phyloP scores from a whole-genome alignment of 1,140 invertebrate genomes.

The Carposina sasakii region DNA sequence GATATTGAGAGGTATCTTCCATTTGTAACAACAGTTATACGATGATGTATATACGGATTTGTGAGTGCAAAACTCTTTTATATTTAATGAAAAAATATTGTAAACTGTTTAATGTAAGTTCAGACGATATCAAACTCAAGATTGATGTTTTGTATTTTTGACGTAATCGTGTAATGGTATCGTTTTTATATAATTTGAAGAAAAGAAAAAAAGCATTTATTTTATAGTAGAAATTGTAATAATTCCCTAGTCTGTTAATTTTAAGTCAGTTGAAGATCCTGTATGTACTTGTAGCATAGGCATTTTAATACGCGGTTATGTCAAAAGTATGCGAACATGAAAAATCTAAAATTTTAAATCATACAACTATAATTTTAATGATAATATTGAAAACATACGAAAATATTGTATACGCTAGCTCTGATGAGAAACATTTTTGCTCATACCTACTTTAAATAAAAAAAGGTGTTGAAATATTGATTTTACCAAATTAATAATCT shows the following conservation, averaged over 20 bases:
- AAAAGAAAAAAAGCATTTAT: no score
- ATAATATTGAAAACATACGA: conserved; percentile 60
- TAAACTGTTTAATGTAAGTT: conserved; percentile 65
- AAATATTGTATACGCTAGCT: conserved; percentile 73
- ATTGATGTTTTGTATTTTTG: no score
- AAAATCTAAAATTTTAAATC: conserved; percentile 44
- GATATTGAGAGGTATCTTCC: conserved; percentile 56
- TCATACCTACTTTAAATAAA: conserved; percentile 67
- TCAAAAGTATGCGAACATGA: no score
- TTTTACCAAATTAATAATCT: conserved; percentile 75
- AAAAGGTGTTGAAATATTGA: conserved; percentile 71
- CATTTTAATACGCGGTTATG: no score
- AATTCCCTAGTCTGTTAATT: no score
- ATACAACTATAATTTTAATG: conserved; percentile 64
- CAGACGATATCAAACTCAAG: conserved; percentile 43
- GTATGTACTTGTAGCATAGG: no score
- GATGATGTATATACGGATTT: conserved; percentile 65
- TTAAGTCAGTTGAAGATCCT: no score
- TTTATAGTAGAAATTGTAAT: no score
- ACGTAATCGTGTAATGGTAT: no score
- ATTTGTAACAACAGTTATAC: conserved; percentile 65
- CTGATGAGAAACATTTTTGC: conserved; percentile 71
- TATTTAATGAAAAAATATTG: conserved; percentile 64
- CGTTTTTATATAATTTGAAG: no score
- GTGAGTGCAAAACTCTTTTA: conserved; percentile 65